Percentiles rank a stretch among this genome's conserved stretches.
phyloP scores from a whole-genome alignment of 2,113 vertebrate species.

The Phoenicopterus ruber region DNA sequence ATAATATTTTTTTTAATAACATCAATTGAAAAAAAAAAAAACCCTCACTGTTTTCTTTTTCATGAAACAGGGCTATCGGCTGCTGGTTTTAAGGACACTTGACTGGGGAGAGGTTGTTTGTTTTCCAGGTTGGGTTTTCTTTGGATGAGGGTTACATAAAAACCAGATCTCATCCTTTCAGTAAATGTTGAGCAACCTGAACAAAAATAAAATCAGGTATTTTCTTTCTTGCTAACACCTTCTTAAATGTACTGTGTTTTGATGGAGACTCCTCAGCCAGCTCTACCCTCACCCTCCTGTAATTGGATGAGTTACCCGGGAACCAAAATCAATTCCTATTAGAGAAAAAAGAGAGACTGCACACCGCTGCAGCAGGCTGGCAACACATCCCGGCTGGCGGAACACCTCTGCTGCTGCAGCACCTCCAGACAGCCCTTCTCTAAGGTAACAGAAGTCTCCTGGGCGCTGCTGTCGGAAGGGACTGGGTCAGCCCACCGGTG shows the following conservation, averaged over 20 bases:
- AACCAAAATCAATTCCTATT: not conserved
- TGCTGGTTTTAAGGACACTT: not conserved
- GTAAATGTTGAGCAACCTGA: not conserved
- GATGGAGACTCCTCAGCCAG: not conserved
- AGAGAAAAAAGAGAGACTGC: not conserved
- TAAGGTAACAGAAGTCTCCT: not conserved
- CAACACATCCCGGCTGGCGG: not conserved
- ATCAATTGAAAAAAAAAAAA: not conserved
- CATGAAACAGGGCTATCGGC: not conserved
- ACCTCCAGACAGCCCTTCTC: rapidly evolving
- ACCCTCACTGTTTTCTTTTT: not conserved
- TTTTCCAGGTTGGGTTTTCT: not conserved
- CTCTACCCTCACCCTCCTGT: not conserved
- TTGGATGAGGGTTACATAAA: not conserved
- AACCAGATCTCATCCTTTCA: not conserved
- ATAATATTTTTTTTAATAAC: not conserved
- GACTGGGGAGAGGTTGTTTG: not conserved
- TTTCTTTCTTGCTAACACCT: not conserved
- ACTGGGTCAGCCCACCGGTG: not conserved
- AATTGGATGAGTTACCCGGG: not conserved
- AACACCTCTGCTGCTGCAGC: not conserved
- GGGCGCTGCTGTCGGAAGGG: not conserved
- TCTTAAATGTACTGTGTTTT: not conserved
- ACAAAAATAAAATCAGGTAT: not conserved
- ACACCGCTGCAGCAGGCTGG: not conserved